Base-by-base conservation (phyloP, 2,888 invertebrate species). In the Andrena bicolor region DNA sequence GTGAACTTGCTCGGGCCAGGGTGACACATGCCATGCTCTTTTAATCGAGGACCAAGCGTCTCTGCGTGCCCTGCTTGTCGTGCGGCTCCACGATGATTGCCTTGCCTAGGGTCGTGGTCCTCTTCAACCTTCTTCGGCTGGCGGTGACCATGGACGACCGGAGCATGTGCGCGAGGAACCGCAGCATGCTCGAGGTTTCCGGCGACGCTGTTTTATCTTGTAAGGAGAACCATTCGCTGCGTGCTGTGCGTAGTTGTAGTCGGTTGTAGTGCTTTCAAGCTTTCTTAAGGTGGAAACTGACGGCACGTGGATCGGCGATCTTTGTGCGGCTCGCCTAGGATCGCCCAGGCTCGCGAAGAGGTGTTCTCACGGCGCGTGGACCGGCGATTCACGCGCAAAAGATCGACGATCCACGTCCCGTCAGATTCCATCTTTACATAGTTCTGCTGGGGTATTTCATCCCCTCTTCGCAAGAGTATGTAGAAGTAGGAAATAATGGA, bases 141-240 rank as follows among this genome's bases (percentile, higher is more conserved):
- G 28, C 8, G 26, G 1, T 76, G 2, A 61, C 85, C 73, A 66
- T 80, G 65, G 88, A 87, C 53, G 90, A 92, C 35, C 82, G 41
- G 68, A 69, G 81, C 23, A 66, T 85, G 68, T 93, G 93, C 63
- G 72, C 78, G 53, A 91, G 88, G 87, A 93, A 92, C 84, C 90
- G 86, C 41, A 90, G 92, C 23, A 80, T 93, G 41, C 61, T 92
- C 65, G 92, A 93, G 74, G 88, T 86, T 26, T 85, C 92, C 6
- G 93, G 93, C 0, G 92, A 93, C 30, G 93, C 92, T 35, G 87
- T 93, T 48, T 79, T 93, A 51, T 90, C 92, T 32, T 92, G 93
- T 93, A 79, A 91, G 84, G 70, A n/a, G 26, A 20, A 13, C 20
- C 20, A 6, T 51, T 20, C 8, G 51, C 8, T 51, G 51, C 2